A percentile compares a stretch with the other conserved stretches of the same genome.
Evolutionary conservation across 2,113 vertebrate genomes (phyloP).

Genomic region (Ramphastos sulfuratus): DNA sequence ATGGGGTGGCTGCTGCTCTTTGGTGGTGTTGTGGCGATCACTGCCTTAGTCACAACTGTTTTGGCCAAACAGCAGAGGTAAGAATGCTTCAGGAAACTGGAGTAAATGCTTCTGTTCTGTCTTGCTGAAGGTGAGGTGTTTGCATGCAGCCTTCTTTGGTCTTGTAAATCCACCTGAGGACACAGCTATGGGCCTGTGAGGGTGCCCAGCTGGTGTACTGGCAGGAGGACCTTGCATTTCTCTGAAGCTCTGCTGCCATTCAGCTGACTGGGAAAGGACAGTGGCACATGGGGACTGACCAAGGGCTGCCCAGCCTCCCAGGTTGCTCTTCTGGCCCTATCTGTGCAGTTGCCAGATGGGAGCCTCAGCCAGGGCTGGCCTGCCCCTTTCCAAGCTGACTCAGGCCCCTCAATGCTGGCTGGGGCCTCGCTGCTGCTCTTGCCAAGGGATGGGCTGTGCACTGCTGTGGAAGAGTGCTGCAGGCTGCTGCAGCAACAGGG

Average conservation of each 20-base stretch:
- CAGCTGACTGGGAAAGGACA: neutral
- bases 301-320: neutral
- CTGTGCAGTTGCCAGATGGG: neutral
- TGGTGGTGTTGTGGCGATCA: neutral
- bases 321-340: neutral
- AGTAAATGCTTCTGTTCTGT: neutral
- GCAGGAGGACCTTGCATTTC: neutral
- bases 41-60: conserved; percentile 18
- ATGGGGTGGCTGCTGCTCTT: conserved; percentile 36
- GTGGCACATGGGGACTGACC: neutral
- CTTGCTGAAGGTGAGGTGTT: neutral
- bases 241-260: neutral
- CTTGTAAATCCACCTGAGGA: neutral
- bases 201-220: neutral
- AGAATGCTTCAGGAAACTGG: neutral
- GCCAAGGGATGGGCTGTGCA: neutral
- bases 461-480: neutral
- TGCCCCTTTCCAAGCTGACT: neutral
- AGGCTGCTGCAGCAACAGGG: neutral
- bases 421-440: neutral
- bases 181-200: neutral
- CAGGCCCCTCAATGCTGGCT: neutral
- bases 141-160: neutral
- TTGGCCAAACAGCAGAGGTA: conserved; percentile 58
- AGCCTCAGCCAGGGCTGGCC: neutral